Evolutionary conservation across 2,797 vertebrate species (phyloP), one percentile per base, ranked within the genome.

Genomic region (Scolopax rusticola): DNA sequence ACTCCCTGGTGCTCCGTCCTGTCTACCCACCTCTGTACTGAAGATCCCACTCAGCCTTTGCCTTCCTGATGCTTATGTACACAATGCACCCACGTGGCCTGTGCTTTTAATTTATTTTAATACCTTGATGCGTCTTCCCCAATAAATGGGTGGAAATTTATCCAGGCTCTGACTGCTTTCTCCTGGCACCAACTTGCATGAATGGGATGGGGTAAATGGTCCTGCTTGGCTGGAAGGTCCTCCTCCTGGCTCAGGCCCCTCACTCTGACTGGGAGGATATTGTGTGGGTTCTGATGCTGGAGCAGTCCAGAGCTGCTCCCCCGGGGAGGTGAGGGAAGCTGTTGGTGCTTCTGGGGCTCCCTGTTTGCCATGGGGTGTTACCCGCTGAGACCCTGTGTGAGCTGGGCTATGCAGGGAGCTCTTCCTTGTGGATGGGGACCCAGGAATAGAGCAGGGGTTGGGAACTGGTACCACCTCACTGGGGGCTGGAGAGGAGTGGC

Each of bases 81-180:
- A 38, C 48, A 18, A n/a, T 4, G 63, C 43, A 56, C 56, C 87
- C 71, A 11, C 6, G 2, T 0, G 17, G 51, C 56, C 69, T 59
- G 8, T 43, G 38, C 63, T 86, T 93, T 59, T 95, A 94, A 95
- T 78, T 97, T 95, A 96, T 97, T 97, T 51, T 8, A 40, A 84
- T 40, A 23, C 56, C 76, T 92, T 3, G 12, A 19, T 79, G 86
- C 1, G 1, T 30, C 50, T 93, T 92, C 70, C 83, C 80, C 77
- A 97, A 96, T 96, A 96, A 97, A 96, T 2, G 54, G 83, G 88
- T 90, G 74, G 67, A 94, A 93, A 91, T 38, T n/a, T 33, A 38
- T 40, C 32, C 18, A 4, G 86, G 84, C 86, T 96, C 77, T 18
- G 77, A 23, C 25, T 93, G 45, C 25, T 92, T 90, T 75, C 38